Evolutionary conservation across 2,888 invertebrate species (phyloP).

Genomic region (Aphrophora alni): DNA sequence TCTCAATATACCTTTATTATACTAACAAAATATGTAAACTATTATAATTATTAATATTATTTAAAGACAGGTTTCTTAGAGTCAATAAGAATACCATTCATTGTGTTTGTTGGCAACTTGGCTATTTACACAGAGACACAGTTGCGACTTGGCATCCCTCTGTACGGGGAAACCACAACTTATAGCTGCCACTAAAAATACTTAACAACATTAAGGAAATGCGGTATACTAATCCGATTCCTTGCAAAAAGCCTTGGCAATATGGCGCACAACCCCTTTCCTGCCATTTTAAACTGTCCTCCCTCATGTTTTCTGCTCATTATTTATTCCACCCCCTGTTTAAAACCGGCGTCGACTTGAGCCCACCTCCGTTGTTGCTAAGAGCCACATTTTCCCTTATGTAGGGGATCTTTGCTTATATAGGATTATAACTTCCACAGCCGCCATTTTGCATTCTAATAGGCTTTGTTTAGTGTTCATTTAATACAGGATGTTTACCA

Average conservation of each 20-base stretch:
- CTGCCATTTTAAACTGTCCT: conserved; percentile 14
- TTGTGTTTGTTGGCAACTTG: too few species aligned
- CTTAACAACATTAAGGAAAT: conserved; percentile 6
- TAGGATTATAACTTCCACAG: conserved; percentile 36
- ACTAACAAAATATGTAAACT: too few species aligned
- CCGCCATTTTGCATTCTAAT: conserved; percentile 40
- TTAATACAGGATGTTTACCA: conserved; percentile 39
- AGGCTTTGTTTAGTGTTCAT: conserved; percentile 37
- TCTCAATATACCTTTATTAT: too few species aligned
- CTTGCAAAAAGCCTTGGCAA: background rate
- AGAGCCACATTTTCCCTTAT: conserved; percentile 21
- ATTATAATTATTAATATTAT: too few species aligned
- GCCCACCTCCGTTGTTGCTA: conserved; percentile 23
- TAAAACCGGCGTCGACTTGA: conserved; percentile 31
- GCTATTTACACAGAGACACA: too few species aligned
- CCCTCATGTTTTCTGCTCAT: conserved; percentile 24
- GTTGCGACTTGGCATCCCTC: background rate
- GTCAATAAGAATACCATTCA: too few species aligned
- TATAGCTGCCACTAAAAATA: background rate
- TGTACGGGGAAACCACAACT: background rate
- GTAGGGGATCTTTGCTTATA: conserved; percentile 37
- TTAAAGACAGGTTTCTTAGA: too few species aligned
- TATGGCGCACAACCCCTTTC: conserved; percentile 15
- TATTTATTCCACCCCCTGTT: conserved; percentile 36
- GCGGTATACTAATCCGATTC: background rate